Base-by-base conservation (phyloP, 2,113 vertebrate genomes). In the Halichoeres trimaculatus region DNA sequence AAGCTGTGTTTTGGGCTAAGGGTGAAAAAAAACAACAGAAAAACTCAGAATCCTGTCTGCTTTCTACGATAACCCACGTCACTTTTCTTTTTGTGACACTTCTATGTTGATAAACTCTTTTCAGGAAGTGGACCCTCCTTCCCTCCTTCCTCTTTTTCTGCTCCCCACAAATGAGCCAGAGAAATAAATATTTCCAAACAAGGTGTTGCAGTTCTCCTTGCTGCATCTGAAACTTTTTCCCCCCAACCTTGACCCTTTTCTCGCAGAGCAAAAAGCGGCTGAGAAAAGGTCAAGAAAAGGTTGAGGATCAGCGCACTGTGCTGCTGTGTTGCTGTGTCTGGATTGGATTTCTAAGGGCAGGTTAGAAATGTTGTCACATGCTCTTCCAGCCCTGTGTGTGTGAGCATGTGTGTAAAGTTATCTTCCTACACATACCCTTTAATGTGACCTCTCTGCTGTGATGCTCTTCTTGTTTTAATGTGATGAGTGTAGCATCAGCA, bases 231-330 rank as follows among this genome's bases (percentile, higher is more conserved):
- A 64, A 71, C 60, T 68, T 87, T 85, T n/a, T n/a, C n/a, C n/a
- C 83, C 36, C 54, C 3, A 45, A 52, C 40, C n/a, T 55, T 19
- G 4, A 58, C 56, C 59, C 74, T 61, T 58, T 55, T 71, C 34
- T 35, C 80, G 52, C 51, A 35, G 35, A 70, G 76, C 55, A 66
- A 78, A 85, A 73, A 48, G n/a, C 9, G 48, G 73, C 65, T 1
- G 2, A 70, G 34, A 92, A 30, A 91, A 88, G 90, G 82, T 92
- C 70, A 66, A 2, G 43, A 26, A 89, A 93, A 94, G 87, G 89
- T 93, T 74, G 90, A 64, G 68, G 84, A 85, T 86, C 90, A 85
- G 60, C 1, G 10, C 55, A 13, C 50, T 56, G 57, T 72, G 76
- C 55, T 45, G 53, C 62, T 70, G 62, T 72, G 76, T 58, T 45